A percentile compares a stretch with the other conserved stretches of the same genome.
phyloP scores from a whole-genome alignment of 2,113 vertebrate species.

The Lonchura striata region DNA sequence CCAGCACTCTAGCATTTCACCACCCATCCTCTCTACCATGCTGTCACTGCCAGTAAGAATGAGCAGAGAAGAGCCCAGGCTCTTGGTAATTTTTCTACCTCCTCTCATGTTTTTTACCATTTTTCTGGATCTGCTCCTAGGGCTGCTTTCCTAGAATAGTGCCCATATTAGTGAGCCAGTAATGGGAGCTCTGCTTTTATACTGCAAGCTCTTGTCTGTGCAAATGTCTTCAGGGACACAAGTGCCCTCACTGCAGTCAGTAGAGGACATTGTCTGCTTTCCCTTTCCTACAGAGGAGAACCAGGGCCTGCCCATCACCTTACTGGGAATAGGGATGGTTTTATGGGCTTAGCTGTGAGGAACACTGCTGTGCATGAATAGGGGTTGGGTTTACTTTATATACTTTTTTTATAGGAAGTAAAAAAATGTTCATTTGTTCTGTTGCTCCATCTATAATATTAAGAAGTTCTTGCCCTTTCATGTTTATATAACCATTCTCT shows the following conservation, averaged over 20 bases:
- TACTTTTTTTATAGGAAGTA: neutral
- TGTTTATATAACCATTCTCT: neutral
- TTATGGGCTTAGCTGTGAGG: neutral
- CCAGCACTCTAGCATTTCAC: neutral
- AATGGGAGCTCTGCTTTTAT: neutral
- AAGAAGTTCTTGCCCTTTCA: neutral
- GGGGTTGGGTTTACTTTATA: neutral
- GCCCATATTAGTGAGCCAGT: neutral
- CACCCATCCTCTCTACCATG: neutral
- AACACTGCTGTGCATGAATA: neutral
- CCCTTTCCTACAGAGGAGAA: neutral
- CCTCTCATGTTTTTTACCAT: neutral
- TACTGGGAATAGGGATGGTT: neutral
- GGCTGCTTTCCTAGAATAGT: neutral
- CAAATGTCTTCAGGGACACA: neutral
- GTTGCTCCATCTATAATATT: neutral
- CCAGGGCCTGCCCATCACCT: neutral
- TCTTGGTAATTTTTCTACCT: neutral
- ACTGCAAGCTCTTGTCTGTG: neutral
- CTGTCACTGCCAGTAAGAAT: accelerated
- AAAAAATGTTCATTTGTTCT: neutral
- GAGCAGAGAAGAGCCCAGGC: neutral
- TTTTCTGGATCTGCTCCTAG: neutral
- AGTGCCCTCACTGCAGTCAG: neutral
- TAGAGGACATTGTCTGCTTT: neutral